These are phyloP conservation scores for Capricornis sumatraensis DNA, from an alignment of 2,113 vertebrate species.

Conservation along the genomic window DNA sequence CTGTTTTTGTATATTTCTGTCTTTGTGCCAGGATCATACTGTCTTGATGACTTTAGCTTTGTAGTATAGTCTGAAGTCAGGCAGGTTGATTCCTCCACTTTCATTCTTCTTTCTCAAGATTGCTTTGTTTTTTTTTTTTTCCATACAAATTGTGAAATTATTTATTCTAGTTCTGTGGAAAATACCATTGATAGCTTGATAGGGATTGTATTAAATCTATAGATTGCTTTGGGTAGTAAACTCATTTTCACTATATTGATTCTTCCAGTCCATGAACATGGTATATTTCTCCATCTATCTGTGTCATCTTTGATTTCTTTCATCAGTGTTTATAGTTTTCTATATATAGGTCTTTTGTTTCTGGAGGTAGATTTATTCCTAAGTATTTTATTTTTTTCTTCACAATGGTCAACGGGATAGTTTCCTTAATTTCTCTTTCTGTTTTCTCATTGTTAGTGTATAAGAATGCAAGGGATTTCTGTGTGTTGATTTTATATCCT, in stretches of 20 bases:
- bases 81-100: not conserved
- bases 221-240: not conserved
- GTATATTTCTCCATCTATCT: not conserved
- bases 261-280: not conserved
- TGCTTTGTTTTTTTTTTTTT: not conserved
- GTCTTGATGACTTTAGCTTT: not conserved
- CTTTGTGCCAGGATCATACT: not conserved
- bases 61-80: not conserved
- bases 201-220: not conserved
- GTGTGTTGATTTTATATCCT: not conserved
- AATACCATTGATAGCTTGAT: not conserved
- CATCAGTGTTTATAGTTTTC: too few relatives aligned
- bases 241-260: not conserved
- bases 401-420: not conserved
- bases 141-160: not conserved
- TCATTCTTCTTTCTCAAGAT: not conserved
- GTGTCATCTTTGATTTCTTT: too few relatives aligned
- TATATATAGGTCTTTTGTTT: too few relatives aligned
- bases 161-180: not conserved
- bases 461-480: not conserved
- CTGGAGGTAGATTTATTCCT: too few relatives aligned
- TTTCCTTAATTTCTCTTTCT: not conserved
- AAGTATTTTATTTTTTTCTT: too few relatives aligned
- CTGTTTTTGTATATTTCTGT: not conserved
- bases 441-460: not conserved